These are phyloP conservation scores for Protobothrops mucrosquamatus DNA, from an alignment of 2,113 vertebrate genomes.

Conservation along the genomic window DNA sequence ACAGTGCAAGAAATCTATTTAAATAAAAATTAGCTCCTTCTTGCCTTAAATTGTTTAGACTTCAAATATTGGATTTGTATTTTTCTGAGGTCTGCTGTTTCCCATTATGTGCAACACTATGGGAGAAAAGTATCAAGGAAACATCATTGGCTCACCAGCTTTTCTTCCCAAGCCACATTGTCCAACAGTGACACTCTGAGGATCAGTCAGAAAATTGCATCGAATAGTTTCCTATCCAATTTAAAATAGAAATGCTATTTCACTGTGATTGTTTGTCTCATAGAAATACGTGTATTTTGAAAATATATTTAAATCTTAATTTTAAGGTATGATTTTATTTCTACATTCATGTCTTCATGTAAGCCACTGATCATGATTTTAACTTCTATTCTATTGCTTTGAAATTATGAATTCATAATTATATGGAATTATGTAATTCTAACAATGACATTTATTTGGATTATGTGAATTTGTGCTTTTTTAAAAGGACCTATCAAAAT, in stretches of 20 bases:
- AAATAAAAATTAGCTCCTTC: not conserved
- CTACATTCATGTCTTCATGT: slow-evolving; percentile 48
- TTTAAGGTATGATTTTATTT: slow-evolving; percentile 59
- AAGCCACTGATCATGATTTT: slow-evolving; percentile 54
- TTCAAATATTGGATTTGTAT: not conserved
- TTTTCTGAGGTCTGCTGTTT: not conserved
- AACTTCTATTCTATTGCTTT: slow-evolving; percentile 44
- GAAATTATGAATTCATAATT: slow-evolving; percentile 60
- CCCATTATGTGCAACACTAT: not conserved
- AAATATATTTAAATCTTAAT: not conserved
- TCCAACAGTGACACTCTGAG: slow-evolving; percentile 50
- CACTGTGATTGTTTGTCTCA: not conserved
- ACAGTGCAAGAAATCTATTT: not conserved
- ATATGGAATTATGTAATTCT: slow-evolving; percentile 41
- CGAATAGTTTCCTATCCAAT: not conserved
- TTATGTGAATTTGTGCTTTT: not conserved
- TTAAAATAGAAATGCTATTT: not conserved
- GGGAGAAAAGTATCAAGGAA: slow-evolving; percentile 4
- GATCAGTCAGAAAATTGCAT: slow-evolving; percentile 34
- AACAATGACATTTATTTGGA: not conserved
- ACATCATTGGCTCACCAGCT: not conserved
- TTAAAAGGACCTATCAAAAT: not conserved
- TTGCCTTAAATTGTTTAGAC: not conserved
- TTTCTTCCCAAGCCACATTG: slow-evolving; percentile 22
- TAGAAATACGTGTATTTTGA: not conserved